Evolutionary conservation across 1,140 invertebrate species (phyloP).

Genomic region (Anastatus disparis): DNA sequence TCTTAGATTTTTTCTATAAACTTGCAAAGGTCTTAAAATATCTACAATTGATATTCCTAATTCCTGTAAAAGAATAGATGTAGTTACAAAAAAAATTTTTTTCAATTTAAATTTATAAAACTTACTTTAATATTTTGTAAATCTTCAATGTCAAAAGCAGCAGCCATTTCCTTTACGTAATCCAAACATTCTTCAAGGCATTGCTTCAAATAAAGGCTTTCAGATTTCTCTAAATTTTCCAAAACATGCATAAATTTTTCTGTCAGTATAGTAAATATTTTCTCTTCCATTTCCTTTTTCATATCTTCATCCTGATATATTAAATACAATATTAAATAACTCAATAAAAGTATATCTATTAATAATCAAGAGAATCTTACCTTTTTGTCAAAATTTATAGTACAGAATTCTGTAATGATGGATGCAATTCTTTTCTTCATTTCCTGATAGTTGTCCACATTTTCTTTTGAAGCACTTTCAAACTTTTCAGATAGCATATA

Average conservation of each 20-base stretch:
- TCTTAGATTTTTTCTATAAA: constrained; percentile 55
- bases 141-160: constrained; percentile 59
- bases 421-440: constrained; percentile 48
- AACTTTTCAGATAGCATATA: constrained; percentile 48
- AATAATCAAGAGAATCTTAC: constrained; percentile 35
- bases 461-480: constrained; percentile 45
- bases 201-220: constrained; percentile 57
- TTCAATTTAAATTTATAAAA: constrained; percentile 6
- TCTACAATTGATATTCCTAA: constrained; percentile 59
- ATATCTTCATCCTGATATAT: constrained; percentile 31
- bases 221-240: constrained; percentile 55
- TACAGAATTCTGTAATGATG: constrained; percentile 49
- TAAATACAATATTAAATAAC: background rate
- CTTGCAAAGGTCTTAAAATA: constrained; percentile 55
- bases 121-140: constrained; percentile 62
- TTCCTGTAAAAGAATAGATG: constrained; percentile 50
- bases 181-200: constrained; percentile 56
- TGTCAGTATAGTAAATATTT: constrained; percentile 44
- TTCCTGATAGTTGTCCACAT: constrained; percentile 47
- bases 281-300: constrained; percentile 29
- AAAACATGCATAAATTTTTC: constrained; percentile 52
- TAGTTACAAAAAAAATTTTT: constrained; percentile 18
- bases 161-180: constrained; percentile 61
- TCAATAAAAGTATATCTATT: background rate
- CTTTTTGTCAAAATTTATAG: constrained; percentile 43